Evolutionary conservation across 2,888 invertebrate species (phyloP), one percentile per base, ranked within the genome.

Genomic region (Tipula lateralis): DNA sequence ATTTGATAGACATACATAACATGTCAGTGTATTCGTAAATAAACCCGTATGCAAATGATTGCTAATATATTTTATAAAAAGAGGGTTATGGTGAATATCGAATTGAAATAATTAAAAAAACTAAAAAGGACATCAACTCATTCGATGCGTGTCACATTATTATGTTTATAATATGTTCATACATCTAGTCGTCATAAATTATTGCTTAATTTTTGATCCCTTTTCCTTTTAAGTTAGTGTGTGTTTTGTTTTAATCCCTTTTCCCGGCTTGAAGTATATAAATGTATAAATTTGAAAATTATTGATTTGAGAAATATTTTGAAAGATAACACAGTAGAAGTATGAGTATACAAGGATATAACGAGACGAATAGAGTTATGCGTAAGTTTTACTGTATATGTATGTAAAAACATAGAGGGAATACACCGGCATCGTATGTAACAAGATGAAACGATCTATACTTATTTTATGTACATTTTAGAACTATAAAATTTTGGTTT

Each of bases 401-500:
- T 32, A 3, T 44, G n/a, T 44, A 16, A 44, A 66, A 19, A 66
- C 66, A 66, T 66, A 66, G 66, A 66, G 24, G 24, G 66, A 66
- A 50, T 50, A 19, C 24, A 19, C 7, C 2, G 24, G 66, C 16
- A 2, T 44, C 66, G 39, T n/a, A 44, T 44, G 1, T n/a, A 44
- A 44, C 44, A 24, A 24, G 66, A 66, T 66, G 66, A 24, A 24
- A 66, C 19, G 66, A 66, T 66, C 66, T 66, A 66, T 66, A 9
- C 66, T 6, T 66, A 66, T 66, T 66, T 66, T 66, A 66, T 66
- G 66, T 66, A 34, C 19, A 83, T 83, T 83, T 83, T 32, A 83
- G 34, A 83, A 83, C 83, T 83, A 83, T 83, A 34, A 83, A 83
- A n/a, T 34, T 83, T 83, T 83, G 83, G 16, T 83, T 83, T 83